Evolutionary conservation across 2,113 vertebrate species (phyloP), one percentile per base, ranked within the genome.

Genomic region (Eurypyga helias): DNA sequence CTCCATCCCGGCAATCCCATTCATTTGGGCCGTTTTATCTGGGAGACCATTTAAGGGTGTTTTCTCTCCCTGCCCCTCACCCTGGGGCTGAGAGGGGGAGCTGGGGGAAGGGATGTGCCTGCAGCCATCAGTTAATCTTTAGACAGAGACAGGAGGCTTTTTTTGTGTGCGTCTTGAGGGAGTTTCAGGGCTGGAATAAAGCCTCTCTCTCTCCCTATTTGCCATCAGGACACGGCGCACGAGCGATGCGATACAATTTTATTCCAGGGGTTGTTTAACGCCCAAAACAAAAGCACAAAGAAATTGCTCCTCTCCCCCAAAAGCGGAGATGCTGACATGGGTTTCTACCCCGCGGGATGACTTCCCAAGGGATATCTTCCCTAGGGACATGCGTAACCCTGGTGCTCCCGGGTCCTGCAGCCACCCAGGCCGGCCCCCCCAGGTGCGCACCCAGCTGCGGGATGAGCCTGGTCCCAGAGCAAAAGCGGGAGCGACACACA

Each of bases 71-170:
- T 81, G 67, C 62, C 69, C 72, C 60, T 85, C 58, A 31, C 75
- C 95, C 96, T 62, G 90, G 71, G 95, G 89, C 93, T 66, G 87
- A 55, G 93, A 62, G 96, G 87, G 73, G 89, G 93, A 91, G 95
- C 83, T 93, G 97, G 97, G 97, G 97, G 97, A 96, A 96, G 96
- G 96, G 97, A 97, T 90, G 83, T 81, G 96, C 95, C 96, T 95
- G 85, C 55, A 87, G 95, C 91, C 95, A 95, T 95, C 97, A 87
- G 95, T 97, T 97, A 97, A 97, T 96, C 95, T 97, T 97, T 94
- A 97, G 79, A 95, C 96, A 93, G 96, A 97, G 95, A 96, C 96
- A 96, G 97, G 93, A 93, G 94, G 93, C 90, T 94, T 90, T 83
- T 94, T 95, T 88, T 92, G 85, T 93, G 90, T 62, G 66, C 24